Evolutionary conservation across 2,797 vertebrate genomes (phyloP).

Genomic region (Lagocephalus sceleratus): DNA sequence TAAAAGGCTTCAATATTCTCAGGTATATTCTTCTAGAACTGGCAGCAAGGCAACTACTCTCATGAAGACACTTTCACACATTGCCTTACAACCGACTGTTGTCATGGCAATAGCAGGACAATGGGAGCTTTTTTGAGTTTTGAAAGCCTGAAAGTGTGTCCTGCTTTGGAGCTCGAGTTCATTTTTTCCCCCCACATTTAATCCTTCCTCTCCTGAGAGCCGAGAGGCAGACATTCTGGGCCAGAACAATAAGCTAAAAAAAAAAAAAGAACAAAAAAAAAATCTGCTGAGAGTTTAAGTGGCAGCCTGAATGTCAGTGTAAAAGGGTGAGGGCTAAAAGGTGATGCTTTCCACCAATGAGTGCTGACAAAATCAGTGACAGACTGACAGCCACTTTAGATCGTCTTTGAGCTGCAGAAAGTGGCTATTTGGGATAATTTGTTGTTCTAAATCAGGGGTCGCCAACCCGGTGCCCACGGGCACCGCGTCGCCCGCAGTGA

Average conservation of each 20-base stretch:
- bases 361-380: no score
- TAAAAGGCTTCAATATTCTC: constrained; percentile 14
- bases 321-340: constrained; percentile 27
- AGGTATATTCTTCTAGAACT: constrained; percentile 52
- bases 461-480: no score
- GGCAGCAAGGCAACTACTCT: constrained; percentile 56
- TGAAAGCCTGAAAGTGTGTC: constrained; percentile 63
- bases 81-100: constrained; percentile 37
- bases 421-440: background rate
- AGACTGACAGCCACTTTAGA: background rate
- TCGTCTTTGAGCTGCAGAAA: background rate
- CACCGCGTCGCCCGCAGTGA: no score
- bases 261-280: constrained; percentile 15
- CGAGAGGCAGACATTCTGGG: constrained; percentile 19
- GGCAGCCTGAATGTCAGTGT: constrained; percentile 16
- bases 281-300: constrained; percentile 12
- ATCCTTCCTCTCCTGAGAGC: constrained; percentile 34
- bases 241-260: constrained; percentile 28
- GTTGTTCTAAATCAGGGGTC: background rate
- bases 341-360: no score
- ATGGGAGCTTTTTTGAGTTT: constrained; percentile 45
- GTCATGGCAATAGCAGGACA: constrained; percentile 62
- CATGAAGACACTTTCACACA: background rate
- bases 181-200: constrained; percentile 44
- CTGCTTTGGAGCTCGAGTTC: constrained; percentile 46